Conservation (phyloP, 2,888 invertebrate species). For the Acrobasis repandana region DNA sequence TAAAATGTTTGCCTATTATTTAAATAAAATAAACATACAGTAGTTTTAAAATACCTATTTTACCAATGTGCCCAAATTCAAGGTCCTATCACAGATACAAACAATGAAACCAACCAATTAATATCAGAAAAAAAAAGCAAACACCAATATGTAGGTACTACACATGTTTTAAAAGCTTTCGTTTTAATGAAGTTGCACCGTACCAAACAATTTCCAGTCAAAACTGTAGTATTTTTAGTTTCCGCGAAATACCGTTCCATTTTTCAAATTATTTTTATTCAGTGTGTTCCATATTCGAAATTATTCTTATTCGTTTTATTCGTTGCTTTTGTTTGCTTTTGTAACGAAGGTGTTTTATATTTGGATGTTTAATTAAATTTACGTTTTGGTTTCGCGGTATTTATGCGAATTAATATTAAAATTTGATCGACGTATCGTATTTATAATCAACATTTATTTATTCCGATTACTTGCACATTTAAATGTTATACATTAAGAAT, state of each 20-base stretch:
- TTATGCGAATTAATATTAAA: not conserved
- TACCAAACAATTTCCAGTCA: conserved; percentile 7
- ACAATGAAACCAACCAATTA: too few species aligned
- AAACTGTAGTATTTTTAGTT: conserved; percentile 12
- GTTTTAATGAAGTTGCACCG: conserved; percentile 20
- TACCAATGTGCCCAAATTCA: too few species aligned
- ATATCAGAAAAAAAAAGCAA: not conserved
- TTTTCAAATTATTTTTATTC: conserved; percentile 8
- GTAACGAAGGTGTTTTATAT: conserved; percentile 19
- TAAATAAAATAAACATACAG: too few species aligned
- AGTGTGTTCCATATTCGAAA: conserved; percentile 5
- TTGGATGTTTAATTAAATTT: not conserved
- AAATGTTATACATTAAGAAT: too few species aligned
- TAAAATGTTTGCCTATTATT: too few species aligned
- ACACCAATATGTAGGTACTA: not conserved
- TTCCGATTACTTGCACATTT: too few species aligned
- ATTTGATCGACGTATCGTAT: not conserved
- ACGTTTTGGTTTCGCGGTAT: not conserved
- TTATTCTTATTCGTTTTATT: conserved; percentile 9
- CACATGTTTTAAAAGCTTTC: conserved; percentile 20
- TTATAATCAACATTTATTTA: not conserved
- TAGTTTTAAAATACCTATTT: too few species aligned
- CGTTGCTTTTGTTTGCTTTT: conserved; percentile 10
- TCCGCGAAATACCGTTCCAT: not conserved
- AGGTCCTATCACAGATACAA: too few species aligned